Base-by-base conservation (phyloP, 2,797 vertebrate genomes). In the Leptatherina wallacei region DNA sequence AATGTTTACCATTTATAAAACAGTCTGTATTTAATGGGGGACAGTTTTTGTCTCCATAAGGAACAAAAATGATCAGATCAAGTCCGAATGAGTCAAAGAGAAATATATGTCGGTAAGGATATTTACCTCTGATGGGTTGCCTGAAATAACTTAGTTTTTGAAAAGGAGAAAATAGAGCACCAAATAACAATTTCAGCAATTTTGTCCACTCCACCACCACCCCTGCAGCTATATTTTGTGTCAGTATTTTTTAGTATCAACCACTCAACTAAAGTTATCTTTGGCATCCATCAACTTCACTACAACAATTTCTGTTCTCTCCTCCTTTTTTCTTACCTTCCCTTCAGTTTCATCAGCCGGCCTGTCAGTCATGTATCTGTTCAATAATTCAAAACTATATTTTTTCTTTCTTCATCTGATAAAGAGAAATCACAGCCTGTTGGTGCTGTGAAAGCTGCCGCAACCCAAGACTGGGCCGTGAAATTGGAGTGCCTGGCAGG, bases 341-440 rank as follows among this genome's bases (percentile, higher is more conserved):
- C 73, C 73, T 83, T 86, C 79, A 35, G 71, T 91, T 88, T 88
- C 88, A 88, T 93, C 88, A 88, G 84, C 77, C 65, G 2, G 58
- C 65, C 87, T 86, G 91, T 87, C 90, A 93, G 66, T 92, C 91
- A 90, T 72, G 73, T 77, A 83, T 82, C 83, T 73, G 82, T 81
- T 91, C 84, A 91, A 86, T 93, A 89, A 92, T 91, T 92, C 87
- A 89, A 77, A 83, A 69, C 79, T 75, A 61, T 82, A 80, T 83
- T 85, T 86, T 44, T 77, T 81, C 69, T 84, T 77, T 78, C 70
- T 84, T 77, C 69, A 81, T 89, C 86, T 84, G 79, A 90, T 81
- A 73, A 80, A 82, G 73, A 75, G 76, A 83, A 73, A 74, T 58
- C 22, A 35, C 69, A 32, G 74, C 68, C 64, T 75, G 65, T 51